phyloP scores from a whole-genome alignment of 2,888 invertebrate species.

The Dioctria rufipes region DNA sequence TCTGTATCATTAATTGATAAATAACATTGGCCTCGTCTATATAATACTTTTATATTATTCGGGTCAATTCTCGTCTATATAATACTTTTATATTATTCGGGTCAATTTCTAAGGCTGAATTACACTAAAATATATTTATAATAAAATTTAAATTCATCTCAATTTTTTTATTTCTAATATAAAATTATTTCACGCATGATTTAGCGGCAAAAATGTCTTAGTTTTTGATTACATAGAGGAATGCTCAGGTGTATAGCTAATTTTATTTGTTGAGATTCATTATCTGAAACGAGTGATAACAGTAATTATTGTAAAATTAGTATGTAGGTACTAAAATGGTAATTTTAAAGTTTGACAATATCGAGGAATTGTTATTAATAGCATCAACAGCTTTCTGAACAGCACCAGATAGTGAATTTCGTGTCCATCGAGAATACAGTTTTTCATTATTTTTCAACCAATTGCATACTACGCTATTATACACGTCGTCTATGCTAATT shows the following conservation, averaged over 20 bases:
- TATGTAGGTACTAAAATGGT: constrained; percentile 73
- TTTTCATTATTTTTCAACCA: constrained; percentile 75
- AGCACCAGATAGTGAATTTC: constrained; percentile 72
- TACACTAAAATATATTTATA: constrained; percentile 71
- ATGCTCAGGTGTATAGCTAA: constrained; percentile 85
- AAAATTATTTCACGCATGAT: constrained; percentile 73
- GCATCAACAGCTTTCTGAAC: constrained; percentile 77
- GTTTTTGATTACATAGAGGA: constrained; percentile 84
- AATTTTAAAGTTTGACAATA: constrained; percentile 77
- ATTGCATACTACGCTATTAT: constrained; percentile 74
- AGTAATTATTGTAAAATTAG: no score
- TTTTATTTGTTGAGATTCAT: constrained; percentile 74
- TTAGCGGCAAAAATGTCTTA: constrained; percentile 80
- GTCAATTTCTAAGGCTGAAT: constrained; percentile 83
- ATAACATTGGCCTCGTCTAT: constrained; percentile 88
- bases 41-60: constrained; percentile 89
- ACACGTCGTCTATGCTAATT: constrained; percentile 58
- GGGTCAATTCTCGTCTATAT: constrained; percentile 89
- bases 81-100: constrained; percentile 88
- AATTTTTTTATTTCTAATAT: no score
- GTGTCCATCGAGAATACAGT: constrained; percentile 72
- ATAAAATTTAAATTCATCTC: no score
- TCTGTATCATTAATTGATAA: constrained; percentile 84
- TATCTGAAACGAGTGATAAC: constrained; percentile 70
- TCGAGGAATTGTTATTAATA: constrained; percentile 75